A percentile compares a stretch with the other conserved stretches of the same genome.
Evolutionary conservation across 1,140 invertebrate species (phyloP).

Genomic region (Oryzaephilus surinamensis): DNA sequence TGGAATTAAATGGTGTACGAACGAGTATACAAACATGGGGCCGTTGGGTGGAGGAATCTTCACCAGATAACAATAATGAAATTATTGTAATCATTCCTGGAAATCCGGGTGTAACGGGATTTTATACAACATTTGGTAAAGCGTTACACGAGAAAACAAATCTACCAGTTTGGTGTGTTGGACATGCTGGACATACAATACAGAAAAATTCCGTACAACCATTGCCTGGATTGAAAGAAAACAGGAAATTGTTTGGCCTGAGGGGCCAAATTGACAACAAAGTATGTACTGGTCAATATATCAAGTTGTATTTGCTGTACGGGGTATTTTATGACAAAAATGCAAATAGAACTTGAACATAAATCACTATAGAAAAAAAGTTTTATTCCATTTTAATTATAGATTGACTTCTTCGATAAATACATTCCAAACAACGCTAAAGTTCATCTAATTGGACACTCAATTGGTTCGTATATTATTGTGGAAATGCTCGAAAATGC

Average conservation of each 20-base stretch:
- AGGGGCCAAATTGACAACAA: conserved; percentile 75
- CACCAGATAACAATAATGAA: conserved; percentile 35
- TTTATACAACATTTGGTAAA: conserved; percentile 60
- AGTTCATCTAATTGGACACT: conserved; percentile 72
- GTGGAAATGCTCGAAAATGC: conserved; percentile 58
- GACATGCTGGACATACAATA: conserved; percentile 60
- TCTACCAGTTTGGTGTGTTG: conserved; percentile 59
- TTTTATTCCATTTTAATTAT: conserved; percentile 12
- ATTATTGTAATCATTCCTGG: conserved; percentile 51
- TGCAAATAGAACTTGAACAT: no score
- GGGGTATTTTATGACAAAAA: no score
- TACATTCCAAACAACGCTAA: conserved; percentile 55
- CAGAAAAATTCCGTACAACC: conserved; percentile 35
- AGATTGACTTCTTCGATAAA: conserved; percentile 58
- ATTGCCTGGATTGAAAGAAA: conserved; percentile 39
- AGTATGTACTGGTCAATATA: conserved; percentile 30
- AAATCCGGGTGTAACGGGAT: conserved; percentile 57
- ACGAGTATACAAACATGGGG: conserved; percentile 59
- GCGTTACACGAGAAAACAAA: conserved; percentile 46
- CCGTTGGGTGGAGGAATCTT: conserved; percentile 50
- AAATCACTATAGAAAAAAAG: conserved; percentile 6
- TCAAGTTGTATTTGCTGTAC: no score
- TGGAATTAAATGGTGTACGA: conserved; percentile 49
- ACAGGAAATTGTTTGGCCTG: conserved; percentile 51
- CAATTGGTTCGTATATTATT: conserved; percentile 71